A percentile compares a stretch with the other conserved stretches of the same genome.
Conservation (phyloP, 2,113 vertebrate genomes). For the Carollia perspicillata region DNA sequence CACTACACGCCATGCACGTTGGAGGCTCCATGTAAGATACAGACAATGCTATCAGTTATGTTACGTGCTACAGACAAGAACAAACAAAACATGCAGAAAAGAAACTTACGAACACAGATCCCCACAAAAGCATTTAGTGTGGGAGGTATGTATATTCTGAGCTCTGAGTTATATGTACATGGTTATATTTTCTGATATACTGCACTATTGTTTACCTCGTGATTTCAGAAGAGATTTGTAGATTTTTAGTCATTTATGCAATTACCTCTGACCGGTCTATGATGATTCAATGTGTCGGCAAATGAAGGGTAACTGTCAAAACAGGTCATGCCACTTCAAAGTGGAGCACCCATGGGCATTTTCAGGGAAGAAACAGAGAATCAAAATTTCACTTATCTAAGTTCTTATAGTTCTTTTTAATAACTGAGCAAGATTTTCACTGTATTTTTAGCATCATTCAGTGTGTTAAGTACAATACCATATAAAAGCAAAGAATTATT, state of each 20-base stretch:
- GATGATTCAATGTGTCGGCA: background rate
- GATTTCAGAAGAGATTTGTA: background rate
- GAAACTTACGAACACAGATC: background rate
- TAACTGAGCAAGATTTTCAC: background rate
- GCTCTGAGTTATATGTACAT: background rate
- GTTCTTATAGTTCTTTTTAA: background rate
- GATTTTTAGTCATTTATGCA: background rate
- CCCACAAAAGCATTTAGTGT: background rate
- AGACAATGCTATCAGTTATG: background rate
- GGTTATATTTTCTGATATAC: background rate
- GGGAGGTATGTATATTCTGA: background rate
- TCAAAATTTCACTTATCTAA: background rate
- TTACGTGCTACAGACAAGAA: background rate
- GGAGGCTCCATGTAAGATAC: background rate
- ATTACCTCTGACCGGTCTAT: background rate
- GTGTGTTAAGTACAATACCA: background rate
- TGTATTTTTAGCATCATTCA: background rate
- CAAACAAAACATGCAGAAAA: background rate
- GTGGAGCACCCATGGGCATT: background rate
- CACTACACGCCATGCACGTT: background rate
- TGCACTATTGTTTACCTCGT: background rate
- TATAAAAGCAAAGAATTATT: slow-evolving; percentile 37
- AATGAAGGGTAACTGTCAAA: background rate
- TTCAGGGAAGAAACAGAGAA: background rate
- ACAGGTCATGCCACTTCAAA: background rate